Base-by-base conservation (phyloP, 2,113 vertebrate species). In the Tinamus guttatus region DNA sequence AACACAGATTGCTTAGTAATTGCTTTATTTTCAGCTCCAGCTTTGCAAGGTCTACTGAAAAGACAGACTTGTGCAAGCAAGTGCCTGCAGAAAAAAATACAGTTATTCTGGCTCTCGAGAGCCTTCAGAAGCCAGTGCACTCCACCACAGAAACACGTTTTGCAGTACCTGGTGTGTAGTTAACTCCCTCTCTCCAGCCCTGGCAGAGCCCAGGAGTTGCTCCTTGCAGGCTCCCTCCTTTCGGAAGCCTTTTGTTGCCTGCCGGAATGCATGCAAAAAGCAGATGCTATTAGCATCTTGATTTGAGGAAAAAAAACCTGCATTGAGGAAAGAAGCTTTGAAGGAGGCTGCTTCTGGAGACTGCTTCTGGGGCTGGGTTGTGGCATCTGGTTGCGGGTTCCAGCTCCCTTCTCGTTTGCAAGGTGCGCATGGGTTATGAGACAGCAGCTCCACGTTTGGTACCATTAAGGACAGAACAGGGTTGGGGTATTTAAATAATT, bases 101-200 rank as follows among this genome's bases (percentile, higher is more conserved):
- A 30, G 83, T 92, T 87, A 45, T 83, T 81, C 38, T 87, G 65
- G 38, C 41, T 89, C 85, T 85, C 63, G 25, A 54, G 30, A 70
- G 63, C 85, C 27, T 82, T 65, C 21, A 22, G 59, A 68, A 83
- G 20, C 20, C 62, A 81, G 20, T 28, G 54, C 59, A 30, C 58
- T 83, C 20, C 52, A 1, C 38, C 32, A 62, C 1, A 70, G 56
- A 51, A n/a, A 77, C 63, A 6, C 58, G 14, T 86, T 85, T 22
- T 19, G 28, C n/a, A 21, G 58, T 68, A n/a, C 54, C 77, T 2
- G 4, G 73, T 13, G 22, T 59, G 43, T 40, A 51, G 77, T 68
- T 87, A 41, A 92, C 89, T 71, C 82, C 47, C 54, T 52, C 11
- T 73, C 62, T 92, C n/a, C 74, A 81, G 75, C 59, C 95, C 67